Evolutionary conservation across 2,797 vertebrate species (phyloP).

Genomic region (Botia almorhae): DNA sequence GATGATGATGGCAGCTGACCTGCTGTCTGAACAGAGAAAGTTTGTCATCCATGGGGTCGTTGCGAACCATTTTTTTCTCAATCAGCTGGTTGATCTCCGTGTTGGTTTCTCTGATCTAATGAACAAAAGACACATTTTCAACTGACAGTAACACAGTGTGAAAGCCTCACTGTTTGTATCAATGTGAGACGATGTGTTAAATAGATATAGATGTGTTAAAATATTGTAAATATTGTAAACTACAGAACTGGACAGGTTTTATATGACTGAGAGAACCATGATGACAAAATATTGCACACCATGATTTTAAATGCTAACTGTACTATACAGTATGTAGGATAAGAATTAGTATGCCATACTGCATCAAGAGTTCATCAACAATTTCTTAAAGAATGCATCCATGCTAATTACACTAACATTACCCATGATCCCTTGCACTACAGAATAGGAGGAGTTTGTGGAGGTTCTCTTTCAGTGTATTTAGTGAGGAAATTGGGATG

Average conservation of each 20-base stretch:
- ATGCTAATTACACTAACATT: background rate
- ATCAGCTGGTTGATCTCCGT: constrained; percentile 87
- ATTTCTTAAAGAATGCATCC: background rate
- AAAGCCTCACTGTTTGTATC: background rate
- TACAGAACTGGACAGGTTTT: no score
- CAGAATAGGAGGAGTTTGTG: background rate
- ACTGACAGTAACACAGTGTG: background rate
- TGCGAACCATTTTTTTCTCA: constrained; percentile 93
- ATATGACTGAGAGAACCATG: no score
- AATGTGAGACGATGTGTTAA: no score
- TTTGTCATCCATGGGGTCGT: constrained; percentile 90
- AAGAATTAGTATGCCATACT: no score
- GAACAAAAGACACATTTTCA: background rate
- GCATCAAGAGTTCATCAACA: no score
- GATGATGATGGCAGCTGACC: constrained; percentile 71
- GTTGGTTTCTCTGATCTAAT: constrained; percentile 87
- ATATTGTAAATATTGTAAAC: background rate
- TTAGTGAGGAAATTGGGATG: background rate
- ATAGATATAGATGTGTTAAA: no score
- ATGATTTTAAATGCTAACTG: no score
- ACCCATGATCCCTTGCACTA: background rate
- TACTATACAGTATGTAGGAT: no score
- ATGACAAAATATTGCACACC: no score
- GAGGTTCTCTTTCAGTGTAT: background rate
- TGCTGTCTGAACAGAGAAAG: constrained; percentile 92